Evolutionary conservation across 1,140 invertebrate genomes (phyloP).

Genomic region (Amyelois transitella): DNA sequence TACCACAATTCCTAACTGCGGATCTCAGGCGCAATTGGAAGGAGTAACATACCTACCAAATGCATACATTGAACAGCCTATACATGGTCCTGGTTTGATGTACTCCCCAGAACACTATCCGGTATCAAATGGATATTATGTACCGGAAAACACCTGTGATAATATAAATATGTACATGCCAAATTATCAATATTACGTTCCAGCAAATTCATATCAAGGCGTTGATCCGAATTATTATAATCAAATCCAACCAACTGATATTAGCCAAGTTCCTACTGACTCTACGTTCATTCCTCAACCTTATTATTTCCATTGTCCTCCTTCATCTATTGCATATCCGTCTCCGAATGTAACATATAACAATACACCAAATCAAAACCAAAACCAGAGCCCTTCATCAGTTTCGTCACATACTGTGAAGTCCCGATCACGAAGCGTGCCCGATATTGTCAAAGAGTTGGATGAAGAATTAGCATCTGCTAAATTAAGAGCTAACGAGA

Average conservation of each 20-base stretch:
- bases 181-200: conserved; percentile 63
- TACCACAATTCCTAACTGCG: conserved; percentile 44
- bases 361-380: conserved; percentile 41
- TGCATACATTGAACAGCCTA: conserved; percentile 48
- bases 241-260: conserved; percentile 35
- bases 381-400: conserved; percentile 29
- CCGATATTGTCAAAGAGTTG: conserved; percentile 82
- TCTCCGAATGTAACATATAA: conserved; percentile 40
- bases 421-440: conserved; percentile 79
- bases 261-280: conserved; percentile 35
- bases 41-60: conserved; percentile 46
- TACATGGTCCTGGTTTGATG: conserved; percentile 43
- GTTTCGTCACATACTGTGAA: conserved; percentile 54
- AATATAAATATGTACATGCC: conserved; percentile 46
- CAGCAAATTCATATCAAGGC: conserved; percentile 34
- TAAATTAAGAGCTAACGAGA: conserved; percentile 66
- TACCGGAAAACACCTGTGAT: conserved; percentile 48
- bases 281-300: conserved; percentile 49
- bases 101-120: conserved; percentile 54
- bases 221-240: conserved; percentile 40
- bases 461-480: conserved; percentile 79
- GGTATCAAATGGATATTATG: conserved; percentile 50
- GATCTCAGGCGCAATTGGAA: conserved; percentile 51
- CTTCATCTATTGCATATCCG: conserved; percentile 43
- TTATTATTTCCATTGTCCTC: conserved; percentile 53